Percentiles rank a stretch among this genome's conserved stretches.
phyloP scores from a whole-genome alignment of 2,888 invertebrate genomes.

The Drosophila setosimentum region DNA sequence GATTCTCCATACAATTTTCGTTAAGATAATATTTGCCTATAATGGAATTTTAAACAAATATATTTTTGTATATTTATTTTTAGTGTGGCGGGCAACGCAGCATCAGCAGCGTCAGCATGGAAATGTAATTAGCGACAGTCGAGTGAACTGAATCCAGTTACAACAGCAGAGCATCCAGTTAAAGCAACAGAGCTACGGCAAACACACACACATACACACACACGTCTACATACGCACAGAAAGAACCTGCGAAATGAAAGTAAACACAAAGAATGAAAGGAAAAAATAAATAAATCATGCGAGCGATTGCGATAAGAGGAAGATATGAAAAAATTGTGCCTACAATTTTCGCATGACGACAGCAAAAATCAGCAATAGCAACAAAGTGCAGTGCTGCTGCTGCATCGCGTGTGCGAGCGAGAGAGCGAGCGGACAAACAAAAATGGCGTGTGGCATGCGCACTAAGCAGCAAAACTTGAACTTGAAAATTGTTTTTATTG shows the following conservation, averaged over 20 bases:
- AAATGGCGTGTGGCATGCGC: conserved; percentile 81
- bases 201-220: conserved; percentile 6
- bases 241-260: conserved; percentile 51
- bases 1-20: conserved; percentile 27
- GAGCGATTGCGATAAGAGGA: conserved; percentile 21
- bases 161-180: conserved; percentile 19
- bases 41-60: conserved; percentile 40
- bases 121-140: conserved; percentile 78
- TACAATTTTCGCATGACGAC: conserved; percentile 71
- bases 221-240: conserved; percentile 27
- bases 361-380: conserved; percentile 51
- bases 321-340: conserved; percentile 25
- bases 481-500: conserved; percentile 82
- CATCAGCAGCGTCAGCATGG: conserved; percentile 69
- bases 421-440: conserved; percentile 50
- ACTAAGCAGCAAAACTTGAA: conserved; percentile 83
- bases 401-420: conserved; percentile 31
- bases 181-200: conserved; percentile 30
- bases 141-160: conserved; percentile 36
- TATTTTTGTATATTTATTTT: conserved; percentile 72
- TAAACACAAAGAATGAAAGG: conserved; percentile 41
- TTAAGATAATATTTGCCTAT: conserved; percentile 39
- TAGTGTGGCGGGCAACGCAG: conserved; percentile 50
- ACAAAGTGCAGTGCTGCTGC: conserved; percentile 53
- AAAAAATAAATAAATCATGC: conserved; percentile 47